Conservation (phyloP, 2,113 vertebrate species). For the Tiliqua scincoides region DNA sequence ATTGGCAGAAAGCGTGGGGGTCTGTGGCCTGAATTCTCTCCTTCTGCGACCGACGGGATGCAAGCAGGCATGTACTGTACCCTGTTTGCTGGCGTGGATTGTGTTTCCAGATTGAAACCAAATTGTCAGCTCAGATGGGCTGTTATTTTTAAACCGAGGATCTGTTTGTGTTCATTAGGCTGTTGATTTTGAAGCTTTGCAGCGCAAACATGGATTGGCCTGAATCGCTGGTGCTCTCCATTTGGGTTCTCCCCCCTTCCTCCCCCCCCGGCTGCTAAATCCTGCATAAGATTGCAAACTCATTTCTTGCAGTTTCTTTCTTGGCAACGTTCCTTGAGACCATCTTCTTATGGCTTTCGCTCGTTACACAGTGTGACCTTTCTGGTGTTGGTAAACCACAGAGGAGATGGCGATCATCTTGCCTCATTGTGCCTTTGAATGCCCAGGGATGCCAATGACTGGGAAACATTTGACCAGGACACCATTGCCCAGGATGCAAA, state of each 20-base stretch:
- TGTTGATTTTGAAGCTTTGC: conserved; percentile 53
- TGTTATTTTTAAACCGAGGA: conserved; percentile 41
- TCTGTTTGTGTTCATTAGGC: conserved; percentile 54
- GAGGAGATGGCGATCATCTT: no score
- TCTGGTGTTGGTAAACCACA: background rate
- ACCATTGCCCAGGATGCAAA: no score
- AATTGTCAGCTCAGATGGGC: conserved; percentile 58
- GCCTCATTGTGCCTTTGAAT: no score
- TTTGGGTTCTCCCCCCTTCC: background rate
- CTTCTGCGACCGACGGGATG: background rate
- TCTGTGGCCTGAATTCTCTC: background rate
- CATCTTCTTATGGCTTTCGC: no score
- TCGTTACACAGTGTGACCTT: background rate
- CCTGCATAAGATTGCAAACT: background rate
- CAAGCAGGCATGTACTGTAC: background rate
- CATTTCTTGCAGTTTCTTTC: background rate
- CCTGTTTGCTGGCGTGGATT: background rate
- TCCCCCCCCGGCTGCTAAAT: background rate
- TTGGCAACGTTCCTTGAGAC: background rate
- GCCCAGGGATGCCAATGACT: no score
- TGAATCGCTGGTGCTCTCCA: conserved; percentile 4
- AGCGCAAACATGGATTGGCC: conserved; percentile 43
- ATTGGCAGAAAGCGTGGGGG: background rate
- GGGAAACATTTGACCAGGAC: no score
- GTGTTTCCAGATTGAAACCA: conserved; percentile 41